Evolutionary conservation across 2,888 invertebrate genomes (phyloP).

Genomic region (Matsumyia berberina): DNA sequence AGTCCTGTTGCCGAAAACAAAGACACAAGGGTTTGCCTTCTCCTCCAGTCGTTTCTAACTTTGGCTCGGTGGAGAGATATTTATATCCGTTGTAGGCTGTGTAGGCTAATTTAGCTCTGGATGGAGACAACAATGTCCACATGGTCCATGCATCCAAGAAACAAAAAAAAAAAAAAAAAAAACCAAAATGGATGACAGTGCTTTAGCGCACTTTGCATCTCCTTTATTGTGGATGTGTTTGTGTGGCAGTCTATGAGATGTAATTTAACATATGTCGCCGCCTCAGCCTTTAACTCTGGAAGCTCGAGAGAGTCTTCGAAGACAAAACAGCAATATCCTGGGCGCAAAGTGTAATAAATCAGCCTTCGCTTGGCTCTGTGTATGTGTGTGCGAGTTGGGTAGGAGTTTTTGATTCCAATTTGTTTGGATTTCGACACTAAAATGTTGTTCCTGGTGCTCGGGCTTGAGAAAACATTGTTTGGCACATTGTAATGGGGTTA

Average conservation of each 20-base stretch:
- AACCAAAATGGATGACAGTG: constrained; percentile 39
- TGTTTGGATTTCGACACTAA: constrained; percentile 69
- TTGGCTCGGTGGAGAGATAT: constrained; percentile 23
- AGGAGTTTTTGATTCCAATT: constrained; percentile 62
- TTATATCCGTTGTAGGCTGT: constrained; percentile 65
- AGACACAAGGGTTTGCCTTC: constrained; percentile 22
- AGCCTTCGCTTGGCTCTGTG: constrained; percentile 22
- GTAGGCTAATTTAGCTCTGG: constrained; percentile 67
- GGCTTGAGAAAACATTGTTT: constrained; percentile 29
- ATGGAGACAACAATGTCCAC: constrained; percentile 53
- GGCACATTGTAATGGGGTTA: constrained; percentile 56
- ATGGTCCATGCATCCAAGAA: constrained; percentile 39
- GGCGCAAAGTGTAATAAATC: constrained; percentile 62
- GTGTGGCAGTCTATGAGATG: constrained; percentile 57
- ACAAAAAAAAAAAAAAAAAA: constrained; percentile 1
- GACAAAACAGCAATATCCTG: constrained; percentile 70
- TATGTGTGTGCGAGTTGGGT: constrained; percentile 14
- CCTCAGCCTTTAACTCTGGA: constrained; percentile 27
- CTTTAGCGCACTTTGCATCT: constrained; percentile 42
- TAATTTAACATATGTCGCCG: constrained; percentile 65
- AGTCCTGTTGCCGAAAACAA: constrained; percentile 64
- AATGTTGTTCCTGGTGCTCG: constrained; percentile 43
- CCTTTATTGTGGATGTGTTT: constrained; percentile 54
- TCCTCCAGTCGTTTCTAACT: neutral
- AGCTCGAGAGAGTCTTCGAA: constrained; percentile 48